phyloP scores from a whole-genome alignment of 2,888 invertebrate genomes.

The Leptinotarsa rubiginosa region DNA sequence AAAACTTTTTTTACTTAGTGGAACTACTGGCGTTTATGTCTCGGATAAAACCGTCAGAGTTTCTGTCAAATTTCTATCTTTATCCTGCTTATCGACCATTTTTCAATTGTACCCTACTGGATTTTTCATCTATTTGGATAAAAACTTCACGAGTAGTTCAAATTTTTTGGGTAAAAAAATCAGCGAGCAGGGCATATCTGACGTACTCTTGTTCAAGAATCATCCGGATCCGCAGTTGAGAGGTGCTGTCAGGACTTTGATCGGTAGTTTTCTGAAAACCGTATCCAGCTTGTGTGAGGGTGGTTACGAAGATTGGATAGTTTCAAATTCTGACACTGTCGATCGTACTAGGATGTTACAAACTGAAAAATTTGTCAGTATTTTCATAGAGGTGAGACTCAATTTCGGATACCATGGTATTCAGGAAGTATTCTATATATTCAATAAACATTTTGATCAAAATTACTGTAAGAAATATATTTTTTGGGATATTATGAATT shows the following conservation, averaged over 20 bases:
- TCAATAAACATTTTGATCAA: no score
- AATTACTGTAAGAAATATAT: no score
- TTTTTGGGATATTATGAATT: no score
- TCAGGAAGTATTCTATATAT: no score
- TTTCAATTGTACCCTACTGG: conserved; percentile 80
- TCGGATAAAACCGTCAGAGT: conserved; percentile 84
- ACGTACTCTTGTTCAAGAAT: conserved; percentile 76
- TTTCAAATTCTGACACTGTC: conserved; percentile 54
- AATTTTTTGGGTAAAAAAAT: conserved; percentile 50
- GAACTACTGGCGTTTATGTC: conserved; percentile 70
- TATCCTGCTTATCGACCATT: conserved; percentile 83
- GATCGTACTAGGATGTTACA: conserved; percentile 32
- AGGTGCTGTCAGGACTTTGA: conserved; percentile 76
- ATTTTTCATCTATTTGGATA: conserved; percentile 75
- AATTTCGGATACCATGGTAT: not conserved
- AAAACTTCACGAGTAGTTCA: conserved; percentile 64
- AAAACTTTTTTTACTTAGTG: conserved; percentile 79
- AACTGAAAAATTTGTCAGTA: conserved; percentile 40
- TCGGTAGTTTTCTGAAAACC: conserved; percentile 76
- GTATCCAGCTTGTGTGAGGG: conserved; percentile 71
- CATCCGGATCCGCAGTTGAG: conserved; percentile 87
- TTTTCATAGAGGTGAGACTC: conserved; percentile 50
- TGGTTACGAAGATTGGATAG: conserved; percentile 69
- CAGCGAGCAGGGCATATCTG: conserved; percentile 73
- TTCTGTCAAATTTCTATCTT: conserved; percentile 89